Conservation (phyloP, 2,113 vertebrate genomes). For the Coptodon rendalli region DNA sequence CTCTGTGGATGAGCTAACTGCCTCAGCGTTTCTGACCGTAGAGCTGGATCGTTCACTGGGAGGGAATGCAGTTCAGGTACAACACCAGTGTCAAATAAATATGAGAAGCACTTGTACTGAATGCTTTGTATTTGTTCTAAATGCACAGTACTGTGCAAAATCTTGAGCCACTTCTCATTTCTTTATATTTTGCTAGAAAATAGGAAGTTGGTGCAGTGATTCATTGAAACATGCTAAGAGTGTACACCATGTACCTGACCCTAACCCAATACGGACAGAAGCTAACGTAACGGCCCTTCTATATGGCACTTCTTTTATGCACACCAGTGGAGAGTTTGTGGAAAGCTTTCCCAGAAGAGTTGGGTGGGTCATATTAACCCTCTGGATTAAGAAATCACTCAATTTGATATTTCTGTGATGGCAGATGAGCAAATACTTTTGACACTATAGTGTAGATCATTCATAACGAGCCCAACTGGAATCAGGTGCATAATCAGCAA, state of each 20-base stretch:
- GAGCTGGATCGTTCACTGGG: constrained; percentile 81
- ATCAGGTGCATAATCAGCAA: background rate
- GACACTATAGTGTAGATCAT: background rate
- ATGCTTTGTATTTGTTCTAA: background rate
- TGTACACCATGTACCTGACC: background rate
- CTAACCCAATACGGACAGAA: background rate
- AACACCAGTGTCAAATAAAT: background rate
- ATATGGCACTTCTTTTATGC: background rate
- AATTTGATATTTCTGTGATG: background rate
- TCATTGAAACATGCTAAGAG: background rate
- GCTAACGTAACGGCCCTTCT: background rate
- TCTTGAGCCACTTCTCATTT: background rate
- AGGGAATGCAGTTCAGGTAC: constrained; percentile 83
- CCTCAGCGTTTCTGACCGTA: constrained; percentile 87
- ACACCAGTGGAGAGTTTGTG: background rate
- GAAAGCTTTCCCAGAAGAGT: background rate
- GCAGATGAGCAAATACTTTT: background rate
- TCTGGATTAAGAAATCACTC: background rate
- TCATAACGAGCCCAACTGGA: background rate
- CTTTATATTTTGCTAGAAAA: background rate
- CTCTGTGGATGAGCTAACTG: constrained; percentile 82
- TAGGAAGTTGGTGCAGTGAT: background rate
- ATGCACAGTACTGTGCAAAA: background rate
- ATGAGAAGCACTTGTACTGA: background rate
- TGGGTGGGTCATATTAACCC: background rate